These are phyloP conservation scores for Characodon lateralis DNA, from an alignment of 2,797 vertebrate species.

Conservation along the genomic window DNA sequence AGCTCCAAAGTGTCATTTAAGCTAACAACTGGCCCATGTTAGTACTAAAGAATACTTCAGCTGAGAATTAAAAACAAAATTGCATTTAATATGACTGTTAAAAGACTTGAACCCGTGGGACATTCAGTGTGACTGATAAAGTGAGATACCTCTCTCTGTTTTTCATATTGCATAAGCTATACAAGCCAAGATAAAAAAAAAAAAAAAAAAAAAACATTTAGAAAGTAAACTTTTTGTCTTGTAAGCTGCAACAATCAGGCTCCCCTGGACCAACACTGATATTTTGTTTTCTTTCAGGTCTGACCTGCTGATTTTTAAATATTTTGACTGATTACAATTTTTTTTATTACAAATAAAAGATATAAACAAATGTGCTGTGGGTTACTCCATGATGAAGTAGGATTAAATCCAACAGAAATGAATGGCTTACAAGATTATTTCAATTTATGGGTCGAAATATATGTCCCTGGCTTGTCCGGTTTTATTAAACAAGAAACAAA, in stretches of 20 bases:
- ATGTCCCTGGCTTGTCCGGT: background rate
- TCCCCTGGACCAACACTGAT: background rate
- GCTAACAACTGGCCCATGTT: background rate
- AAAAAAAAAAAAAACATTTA: slow-evolving; percentile 10
- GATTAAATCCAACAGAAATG: background rate
- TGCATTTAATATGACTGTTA: background rate
- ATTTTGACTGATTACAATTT: background rate
- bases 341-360: background rate
- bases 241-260: too few relatives aligned
- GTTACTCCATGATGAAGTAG: background rate
- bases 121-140: slow-evolving; percentile 40
- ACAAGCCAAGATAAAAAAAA: slow-evolving; percentile 33
- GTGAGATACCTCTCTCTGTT: slow-evolving; percentile 38
- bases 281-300: background rate
- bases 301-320: background rate
- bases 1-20: background rate
- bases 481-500: background rate
- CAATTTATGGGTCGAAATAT: background rate
- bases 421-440: background rate
- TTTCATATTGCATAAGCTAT: background rate
- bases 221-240: slow-evolving; percentile 1
- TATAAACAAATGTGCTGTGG: background rate
- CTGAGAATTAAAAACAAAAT: background rate
- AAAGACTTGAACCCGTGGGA: background rate
- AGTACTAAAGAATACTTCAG: background rate